Base-by-base conservation (phyloP, 2,888 invertebrate genomes). In the Pachymerium ferrugineum region DNA sequence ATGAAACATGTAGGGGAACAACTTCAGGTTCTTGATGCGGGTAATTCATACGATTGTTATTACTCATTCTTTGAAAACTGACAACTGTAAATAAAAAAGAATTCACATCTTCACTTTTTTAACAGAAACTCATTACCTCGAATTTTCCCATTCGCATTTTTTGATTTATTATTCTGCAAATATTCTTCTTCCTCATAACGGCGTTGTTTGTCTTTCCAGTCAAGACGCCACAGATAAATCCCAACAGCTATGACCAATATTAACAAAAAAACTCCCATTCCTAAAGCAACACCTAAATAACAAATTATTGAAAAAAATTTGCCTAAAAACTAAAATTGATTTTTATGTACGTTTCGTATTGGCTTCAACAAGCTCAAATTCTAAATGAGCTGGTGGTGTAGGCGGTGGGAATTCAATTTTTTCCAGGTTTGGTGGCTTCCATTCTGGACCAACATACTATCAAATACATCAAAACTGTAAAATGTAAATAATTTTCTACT, bases 151-250 rank as follows among this genome's bases (percentile, higher is more conserved):
- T n/a, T n/a, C 16, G 19, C 19, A 4, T 47, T 47, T 22, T 47
- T 47, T 47, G 16, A 22, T 22, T 6, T 47, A 19, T 19, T 47
- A 19, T 47, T 47, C 22, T 47, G 47, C 16, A 47, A 19, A 5
- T 22, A 8, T 47, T 47, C 47, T 10, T 47, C 47, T 19, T 47
- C 19, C 22, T 47, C 47, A 22, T 91, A 90, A 76, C 89, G 86
- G 72, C 89, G 87, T 78, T 88, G 83, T 81, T 88, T 89, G 81
- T 92, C 89, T 67, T 88, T 87, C 79, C 89, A 88, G 80, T 92
- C 89, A 12, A 90, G 89, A 79, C 90, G 85, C 85, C 90, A 92
- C 69, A 89, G 87, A 79, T 92, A 93, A 79, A 91, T 90, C 71
- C 86, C 83, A 77, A 89, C 87, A 75, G 88, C 87, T 74, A 90